Conservation (phyloP, 37 sponge, comb jelly and placozoan genomes). For the Tethya wilhelma region DNA sequence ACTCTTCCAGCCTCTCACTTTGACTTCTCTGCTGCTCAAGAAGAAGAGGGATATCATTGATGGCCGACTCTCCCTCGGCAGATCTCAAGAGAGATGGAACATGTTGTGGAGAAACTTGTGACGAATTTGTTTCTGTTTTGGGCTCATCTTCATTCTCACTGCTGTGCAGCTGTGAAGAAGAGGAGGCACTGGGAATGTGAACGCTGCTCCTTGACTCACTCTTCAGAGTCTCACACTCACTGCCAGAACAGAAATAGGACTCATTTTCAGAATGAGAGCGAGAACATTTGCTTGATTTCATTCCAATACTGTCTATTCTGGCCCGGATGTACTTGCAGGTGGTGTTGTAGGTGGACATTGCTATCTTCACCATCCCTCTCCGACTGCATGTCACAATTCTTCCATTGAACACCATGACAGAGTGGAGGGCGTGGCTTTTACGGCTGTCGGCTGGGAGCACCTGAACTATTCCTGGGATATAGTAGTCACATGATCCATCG, state of each 20-base stretch:
- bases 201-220: too few species aligned
- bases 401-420: constrained; percentile 36
- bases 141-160: neutral
- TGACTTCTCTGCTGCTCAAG: constrained; percentile 1
- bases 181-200: neutral
- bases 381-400: constrained; percentile 29
- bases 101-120: too few species aligned
- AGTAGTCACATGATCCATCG: constrained; percentile 54
- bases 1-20: neutral
- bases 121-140: too few species aligned
- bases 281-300: neutral
- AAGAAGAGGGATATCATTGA: neutral
- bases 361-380: constrained; percentile 21
- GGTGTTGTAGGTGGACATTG: neutral
- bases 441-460: constrained; percentile 30
- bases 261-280: constrained; percentile 11
- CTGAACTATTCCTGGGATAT: constrained; percentile 52
- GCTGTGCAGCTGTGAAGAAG: neutral
- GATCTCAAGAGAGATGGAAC: too few species aligned
- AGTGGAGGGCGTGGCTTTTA: constrained; percentile 25
- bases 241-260: too few species aligned
- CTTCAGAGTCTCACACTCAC: too few species aligned
- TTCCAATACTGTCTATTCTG: neutral
- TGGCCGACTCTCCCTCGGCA: neutral
- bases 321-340: constrained; percentile 17